Conservation (phyloP, 2,888 invertebrate species). For the Imbricaverruca yamaguchii region DNA sequence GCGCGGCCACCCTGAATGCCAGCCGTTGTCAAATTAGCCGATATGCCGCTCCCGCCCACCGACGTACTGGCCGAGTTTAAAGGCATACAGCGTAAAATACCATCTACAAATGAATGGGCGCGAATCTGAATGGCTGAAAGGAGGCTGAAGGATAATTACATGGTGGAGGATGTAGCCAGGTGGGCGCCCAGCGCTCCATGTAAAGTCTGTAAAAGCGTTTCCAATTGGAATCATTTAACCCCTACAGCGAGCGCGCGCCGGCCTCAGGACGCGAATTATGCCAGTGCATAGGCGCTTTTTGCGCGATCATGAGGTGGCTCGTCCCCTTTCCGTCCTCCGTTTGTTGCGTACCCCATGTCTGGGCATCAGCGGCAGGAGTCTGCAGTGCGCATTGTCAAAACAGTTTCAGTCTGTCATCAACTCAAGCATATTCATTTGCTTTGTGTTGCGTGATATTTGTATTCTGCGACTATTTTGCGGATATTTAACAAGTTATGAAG, state of each 20-base stretch:
- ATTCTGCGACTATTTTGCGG: too few relatives aligned
- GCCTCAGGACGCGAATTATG: neutral
- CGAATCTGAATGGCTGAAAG: constrained; percentile 2
- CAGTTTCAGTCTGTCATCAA: too few relatives aligned
- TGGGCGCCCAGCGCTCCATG: neutral
- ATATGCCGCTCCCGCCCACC: neutral
- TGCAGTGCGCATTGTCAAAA: too few relatives aligned
- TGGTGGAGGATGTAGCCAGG: neutral
- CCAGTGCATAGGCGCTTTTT: neutral
- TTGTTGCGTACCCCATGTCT: neutral
- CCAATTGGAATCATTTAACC: constrained; percentile 4
- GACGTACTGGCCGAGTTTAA: neutral
- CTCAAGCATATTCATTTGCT: too few relatives aligned
- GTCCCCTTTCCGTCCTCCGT: neutral
- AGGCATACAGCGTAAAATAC: constrained; percentile 9
- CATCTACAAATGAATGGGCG: constrained; percentile 9
- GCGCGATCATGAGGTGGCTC: neutral
- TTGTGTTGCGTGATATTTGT: too few relatives aligned
- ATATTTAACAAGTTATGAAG: too few relatives aligned
- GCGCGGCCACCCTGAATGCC: neutral
- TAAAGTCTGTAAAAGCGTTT: constrained; percentile 1
- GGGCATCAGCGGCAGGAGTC: too few relatives aligned
- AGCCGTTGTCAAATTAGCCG: neutral
- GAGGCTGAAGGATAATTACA: constrained; percentile 9
- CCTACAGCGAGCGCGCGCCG: neutral